These are phyloP conservation scores for Celastrina argiolus DNA, from an alignment of 2,888 invertebrate species.

Conservation along the genomic window DNA sequence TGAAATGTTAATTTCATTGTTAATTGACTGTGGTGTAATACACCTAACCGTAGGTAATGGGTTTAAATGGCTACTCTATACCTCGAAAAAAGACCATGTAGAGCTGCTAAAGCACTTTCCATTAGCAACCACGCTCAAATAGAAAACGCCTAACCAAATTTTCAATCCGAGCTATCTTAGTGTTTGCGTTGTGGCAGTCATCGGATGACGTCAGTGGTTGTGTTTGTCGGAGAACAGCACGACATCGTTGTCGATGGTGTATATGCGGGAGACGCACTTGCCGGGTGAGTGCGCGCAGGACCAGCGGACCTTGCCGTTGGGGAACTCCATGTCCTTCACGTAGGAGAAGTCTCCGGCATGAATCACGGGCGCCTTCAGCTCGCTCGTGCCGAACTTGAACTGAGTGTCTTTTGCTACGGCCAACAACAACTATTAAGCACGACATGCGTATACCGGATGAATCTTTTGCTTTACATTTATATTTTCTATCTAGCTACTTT, in stretches of 20 bases:
- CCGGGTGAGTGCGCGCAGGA: conserved; percentile 46
- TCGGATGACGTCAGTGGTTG: conserved; percentile 38
- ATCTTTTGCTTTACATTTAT: too few species aligned
- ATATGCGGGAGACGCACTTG: conserved; percentile 51
- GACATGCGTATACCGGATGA: background rate
- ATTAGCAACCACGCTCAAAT: too few species aligned
- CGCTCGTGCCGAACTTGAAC: conserved; percentile 47
- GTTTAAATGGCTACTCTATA: too few species aligned
- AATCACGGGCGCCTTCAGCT: conserved; percentile 45
- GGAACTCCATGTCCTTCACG: conserved; percentile 47
- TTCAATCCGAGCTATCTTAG: too few species aligned
- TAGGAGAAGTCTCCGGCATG: conserved; percentile 49
- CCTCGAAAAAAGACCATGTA: too few species aligned
- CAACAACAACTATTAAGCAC: background rate
- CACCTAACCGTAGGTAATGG: too few species aligned
- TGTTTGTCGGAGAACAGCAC: conserved; percentile 53
- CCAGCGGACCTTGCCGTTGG: conserved; percentile 51
- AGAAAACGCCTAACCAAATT: too few species aligned
- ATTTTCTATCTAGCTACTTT: background rate
- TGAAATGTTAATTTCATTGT: too few species aligned
- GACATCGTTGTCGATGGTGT: conserved; percentile 50
- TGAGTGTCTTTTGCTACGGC: conserved; percentile 32
- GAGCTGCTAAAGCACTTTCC: too few species aligned
- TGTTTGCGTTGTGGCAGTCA: background rate
- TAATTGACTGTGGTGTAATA: too few species aligned